These are phyloP conservation scores for Phocoena phocoena DNA, from an alignment of 2,113 vertebrate species.

Conservation along the genomic window DNA sequence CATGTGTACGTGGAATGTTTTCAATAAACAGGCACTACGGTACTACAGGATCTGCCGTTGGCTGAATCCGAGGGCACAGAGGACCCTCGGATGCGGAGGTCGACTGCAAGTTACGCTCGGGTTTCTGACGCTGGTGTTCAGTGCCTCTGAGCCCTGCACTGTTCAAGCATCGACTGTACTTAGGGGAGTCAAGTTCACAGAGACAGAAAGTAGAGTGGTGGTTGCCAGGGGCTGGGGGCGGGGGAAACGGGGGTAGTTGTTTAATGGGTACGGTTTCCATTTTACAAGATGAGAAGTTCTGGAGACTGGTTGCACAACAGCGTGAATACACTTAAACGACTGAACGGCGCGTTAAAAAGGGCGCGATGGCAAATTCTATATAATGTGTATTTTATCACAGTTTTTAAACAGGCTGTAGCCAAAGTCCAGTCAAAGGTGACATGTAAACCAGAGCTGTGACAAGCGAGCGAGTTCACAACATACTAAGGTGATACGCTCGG, in stretches of 20 bases:
- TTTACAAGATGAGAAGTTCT: background rate
- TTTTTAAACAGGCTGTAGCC: background rate
- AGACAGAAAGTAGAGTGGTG: background rate
- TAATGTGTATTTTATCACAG: background rate
- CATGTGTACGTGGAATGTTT: background rate
- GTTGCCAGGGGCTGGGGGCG: background rate
- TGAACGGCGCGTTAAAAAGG: background rate
- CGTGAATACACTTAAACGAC: background rate
- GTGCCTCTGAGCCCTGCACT: background rate
- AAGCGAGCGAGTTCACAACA: background rate
- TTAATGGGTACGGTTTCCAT: background rate
- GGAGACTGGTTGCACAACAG: background rate
- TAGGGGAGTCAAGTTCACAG: background rate
- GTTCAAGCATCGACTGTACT: background rate
- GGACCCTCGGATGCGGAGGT: background rate
- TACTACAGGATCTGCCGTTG: too few species aligned
- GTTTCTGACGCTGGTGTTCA: background rate
- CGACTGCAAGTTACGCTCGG: background rate
- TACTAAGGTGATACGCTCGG: fast-evolving
- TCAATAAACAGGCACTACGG: background rate
- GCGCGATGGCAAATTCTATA: background rate
- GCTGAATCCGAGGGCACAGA: background rate
- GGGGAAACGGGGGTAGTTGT: background rate
- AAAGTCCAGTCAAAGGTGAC: background rate
- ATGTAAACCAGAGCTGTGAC: background rate